phyloP scores from a whole-genome alignment of 2,113 vertebrate species.

The Rhegmatorhina hoffmannsi region DNA sequence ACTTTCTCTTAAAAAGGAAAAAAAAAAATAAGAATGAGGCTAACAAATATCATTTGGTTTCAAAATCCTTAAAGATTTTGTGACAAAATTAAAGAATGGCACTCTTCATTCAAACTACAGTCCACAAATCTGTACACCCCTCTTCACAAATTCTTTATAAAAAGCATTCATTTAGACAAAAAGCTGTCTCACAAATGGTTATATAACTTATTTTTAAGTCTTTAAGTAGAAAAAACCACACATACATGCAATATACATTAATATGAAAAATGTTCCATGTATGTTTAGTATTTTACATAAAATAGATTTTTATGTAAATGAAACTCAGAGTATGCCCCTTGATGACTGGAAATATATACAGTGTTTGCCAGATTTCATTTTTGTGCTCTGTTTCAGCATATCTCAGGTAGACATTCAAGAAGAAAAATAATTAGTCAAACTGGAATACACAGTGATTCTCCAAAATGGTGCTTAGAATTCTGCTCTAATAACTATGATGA shows the following conservation, averaged over 20 bases:
- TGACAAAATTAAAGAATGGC: background rate
- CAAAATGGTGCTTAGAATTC: background rate
- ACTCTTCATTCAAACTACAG: background rate
- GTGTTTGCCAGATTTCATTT: background rate
- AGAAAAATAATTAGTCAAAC: slow-evolving; percentile 6
- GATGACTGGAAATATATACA: background rate
- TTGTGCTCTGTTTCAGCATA: background rate
- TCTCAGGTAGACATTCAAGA: background rate
- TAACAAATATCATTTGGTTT: background rate
- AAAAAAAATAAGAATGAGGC: background rate
- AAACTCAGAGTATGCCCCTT: background rate
- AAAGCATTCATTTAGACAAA: background rate
- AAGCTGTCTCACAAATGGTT: background rate
- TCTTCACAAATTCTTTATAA: background rate
- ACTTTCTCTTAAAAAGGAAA: background rate
- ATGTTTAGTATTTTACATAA: background rate
- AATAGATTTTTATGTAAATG: background rate
- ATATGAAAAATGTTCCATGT: background rate
- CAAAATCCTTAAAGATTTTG: background rate
- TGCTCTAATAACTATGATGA: background rate
- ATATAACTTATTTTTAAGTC: background rate
- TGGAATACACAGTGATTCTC: background rate
- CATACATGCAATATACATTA: background rate
- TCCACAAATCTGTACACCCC: background rate
- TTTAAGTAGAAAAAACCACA: background rate